Percentiles rank a stretch among this genome's conserved stretches.
These are phyloP conservation scores for Procambarus clarkii DNA, from an alignment of 1,140 invertebrate species.

Conservation along the genomic window DNA sequence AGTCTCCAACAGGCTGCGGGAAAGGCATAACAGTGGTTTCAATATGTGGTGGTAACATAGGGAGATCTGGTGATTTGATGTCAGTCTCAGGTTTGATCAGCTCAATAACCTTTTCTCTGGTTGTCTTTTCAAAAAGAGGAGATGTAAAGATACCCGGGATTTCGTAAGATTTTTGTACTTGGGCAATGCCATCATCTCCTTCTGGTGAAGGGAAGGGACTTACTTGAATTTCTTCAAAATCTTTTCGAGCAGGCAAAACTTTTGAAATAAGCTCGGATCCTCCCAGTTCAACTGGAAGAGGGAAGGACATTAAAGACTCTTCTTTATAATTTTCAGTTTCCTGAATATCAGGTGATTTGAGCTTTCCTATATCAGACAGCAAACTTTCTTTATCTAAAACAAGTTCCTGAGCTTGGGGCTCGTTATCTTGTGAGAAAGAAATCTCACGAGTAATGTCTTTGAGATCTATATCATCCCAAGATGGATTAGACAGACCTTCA, in stretches of 20 bases:
- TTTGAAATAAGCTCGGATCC: neutral
- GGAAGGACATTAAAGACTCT: neutral
- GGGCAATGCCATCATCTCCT: neutral
- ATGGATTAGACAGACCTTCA: neutral
- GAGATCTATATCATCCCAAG: constrained; percentile 30
- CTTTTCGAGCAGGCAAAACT: neutral
- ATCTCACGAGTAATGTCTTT: constrained; percentile 48
- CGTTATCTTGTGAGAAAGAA: constrained; percentile 22
- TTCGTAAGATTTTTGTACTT: neutral
- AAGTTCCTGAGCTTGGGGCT: constrained; percentile 15
- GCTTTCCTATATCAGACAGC: neutral
- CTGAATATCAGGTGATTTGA: neutral
- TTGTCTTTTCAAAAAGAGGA: constrained; percentile 14
- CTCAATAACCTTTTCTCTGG: neutral
- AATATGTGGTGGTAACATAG: neutral
- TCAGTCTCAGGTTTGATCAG: neutral
- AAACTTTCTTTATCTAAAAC: neutral
- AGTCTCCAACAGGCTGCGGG: constrained; percentile 18
- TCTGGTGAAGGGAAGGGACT: constrained; percentile 34
- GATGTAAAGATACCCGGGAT: neutral
- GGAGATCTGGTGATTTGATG: constrained; percentile 16
- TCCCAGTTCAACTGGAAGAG: constrained; percentile 30
- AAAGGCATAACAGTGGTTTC: constrained; percentile 4
- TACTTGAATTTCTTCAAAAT: neutral
- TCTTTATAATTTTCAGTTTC: neutral